Evolutionary conservation across 2,113 vertebrate genomes (phyloP), one percentile per base, ranked within the genome.

Genomic region (Riparia riparia): DNA sequence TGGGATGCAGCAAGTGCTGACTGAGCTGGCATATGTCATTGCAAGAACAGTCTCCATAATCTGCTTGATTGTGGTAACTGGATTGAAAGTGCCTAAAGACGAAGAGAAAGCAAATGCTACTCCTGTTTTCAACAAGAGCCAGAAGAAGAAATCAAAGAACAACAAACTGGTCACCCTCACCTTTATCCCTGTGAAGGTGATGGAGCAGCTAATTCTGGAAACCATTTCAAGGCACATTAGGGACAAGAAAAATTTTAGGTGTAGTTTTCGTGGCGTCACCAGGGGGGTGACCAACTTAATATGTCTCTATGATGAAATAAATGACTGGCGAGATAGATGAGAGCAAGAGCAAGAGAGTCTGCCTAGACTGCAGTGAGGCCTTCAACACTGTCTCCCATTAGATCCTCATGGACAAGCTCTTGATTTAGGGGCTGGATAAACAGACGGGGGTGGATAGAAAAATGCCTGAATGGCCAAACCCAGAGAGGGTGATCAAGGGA

Each of bases 301-400:
- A 20, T 0, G 0, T 60, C 53, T 53, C 45, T 68, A 1, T 60
- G 53, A 68, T 41, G 24, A 60, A 68, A 53, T 47, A 60, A 68
- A 53, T 47, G 28, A 25, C 29, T 74, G 47, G 28, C 68, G 29
- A 16, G 19, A 19, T 14, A 25, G 16, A 14, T 41, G 45, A 66
- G 24, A 20, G 24, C 28, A 31, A 29, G 45, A 56, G 31, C 2
- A 44, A 34, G 42, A 28, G 32, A 25, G 39, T 45, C 19, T 68
- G 25, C 28, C 37, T 82, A 41, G 22, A 14, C 60, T 45, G 20
- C 24, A n/a, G 37, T n/a, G 51, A 66, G 51, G 28, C 26, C 32
- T 60, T 66, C 0, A 0, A n/a, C 51, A 2, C 32, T 39, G 28
- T n/a, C 32, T 89, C 22, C 18, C 39, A 17, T 66, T n/a, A 45